Evolutionary conservation across 2,113 vertebrate genomes (phyloP), one percentile per base, ranked within the genome.

Genomic region (Lepisosteus oculatus): DNA sequence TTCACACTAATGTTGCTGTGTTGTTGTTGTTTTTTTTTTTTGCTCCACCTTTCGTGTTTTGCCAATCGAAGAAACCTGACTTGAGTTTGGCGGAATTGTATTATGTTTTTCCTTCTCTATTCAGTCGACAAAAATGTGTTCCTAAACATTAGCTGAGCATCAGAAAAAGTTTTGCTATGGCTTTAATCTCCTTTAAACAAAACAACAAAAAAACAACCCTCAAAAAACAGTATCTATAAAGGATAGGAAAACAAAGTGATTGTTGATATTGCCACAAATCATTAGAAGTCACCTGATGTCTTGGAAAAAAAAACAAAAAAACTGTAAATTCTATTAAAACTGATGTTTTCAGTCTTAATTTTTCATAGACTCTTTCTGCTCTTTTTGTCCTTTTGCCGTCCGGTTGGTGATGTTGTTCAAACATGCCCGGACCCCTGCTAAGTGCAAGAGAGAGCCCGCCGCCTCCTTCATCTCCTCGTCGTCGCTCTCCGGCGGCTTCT

Each of bases 261-360:
- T 95, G 94, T 94, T 94, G 95, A 97, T 99, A 98, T 98, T 99
- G 97, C 97, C 97, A 99, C 95, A 97, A 97, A 98, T 97, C 94
- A 97, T 96, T 96, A 96, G 94, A 97, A 96, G 97, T 98, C 95
- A 97, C 97, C 96, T 98, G 97, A 99, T 97, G 95, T 96, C 95
- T 90, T 96, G 93, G 96, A 96, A 96, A 72, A 73, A 74, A 95
- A 97, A 95, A 92, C 88, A 73, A 73, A 74, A 95, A 97, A 95
- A 92, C 88, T 85, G 73, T 90, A 94, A 93, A 94, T 97, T 95
- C 95, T 90, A 88, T 95, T 88, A 94, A 96, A 95, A 96, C 83
- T 94, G 87, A 92, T 90, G 90, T 93, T 94, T 84, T 72, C 89
- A 90, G 90, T 92, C 88, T 93, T 94, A 97, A 91, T 97, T 98